Conservation (phyloP, 2,113 vertebrate genomes). For the Chunga burmeisteri region DNA sequence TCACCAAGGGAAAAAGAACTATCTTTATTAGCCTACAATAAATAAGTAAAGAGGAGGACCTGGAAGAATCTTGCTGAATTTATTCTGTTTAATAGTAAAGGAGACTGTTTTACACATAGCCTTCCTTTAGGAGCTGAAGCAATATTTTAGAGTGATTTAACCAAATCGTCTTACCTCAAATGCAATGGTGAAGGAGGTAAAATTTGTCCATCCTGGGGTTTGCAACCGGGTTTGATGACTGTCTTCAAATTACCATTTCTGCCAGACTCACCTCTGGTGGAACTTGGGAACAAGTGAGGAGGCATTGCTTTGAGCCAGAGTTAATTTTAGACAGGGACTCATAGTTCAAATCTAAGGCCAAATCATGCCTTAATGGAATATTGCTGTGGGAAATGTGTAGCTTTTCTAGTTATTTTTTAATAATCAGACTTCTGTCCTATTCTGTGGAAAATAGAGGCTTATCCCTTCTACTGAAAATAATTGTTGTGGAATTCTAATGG, state of each 20-base stretch:
- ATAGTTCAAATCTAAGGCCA: not conserved
- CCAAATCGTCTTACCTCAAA: not conserved
- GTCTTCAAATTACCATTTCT: not conserved
- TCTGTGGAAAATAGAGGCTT: not conserved
- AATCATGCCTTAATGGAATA: not conserved
- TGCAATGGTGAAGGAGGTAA: not conserved
- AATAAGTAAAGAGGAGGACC: not conserved
- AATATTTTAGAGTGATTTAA: constrained; percentile 1
- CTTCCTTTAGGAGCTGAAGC: not conserved
- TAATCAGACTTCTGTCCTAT: not conserved
- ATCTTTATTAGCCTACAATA: not conserved
- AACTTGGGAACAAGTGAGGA: not conserved
- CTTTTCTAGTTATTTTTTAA: not conserved
- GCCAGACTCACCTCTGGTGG: not conserved
- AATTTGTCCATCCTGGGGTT: not conserved
- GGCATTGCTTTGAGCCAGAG: not conserved
- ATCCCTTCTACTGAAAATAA: not conserved
- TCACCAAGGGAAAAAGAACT: not conserved
- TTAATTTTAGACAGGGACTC: not conserved
- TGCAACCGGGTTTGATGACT: not conserved
- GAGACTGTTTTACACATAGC: not conserved
- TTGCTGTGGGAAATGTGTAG: not conserved
- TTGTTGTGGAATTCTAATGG: not conserved
- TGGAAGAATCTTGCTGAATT: not conserved
- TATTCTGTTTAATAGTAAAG: not conserved